Evolutionary conservation across 2,888 invertebrate genomes (phyloP), one percentile per base, ranked within the genome.

Genomic region (Campopleginae sp.): DNA sequence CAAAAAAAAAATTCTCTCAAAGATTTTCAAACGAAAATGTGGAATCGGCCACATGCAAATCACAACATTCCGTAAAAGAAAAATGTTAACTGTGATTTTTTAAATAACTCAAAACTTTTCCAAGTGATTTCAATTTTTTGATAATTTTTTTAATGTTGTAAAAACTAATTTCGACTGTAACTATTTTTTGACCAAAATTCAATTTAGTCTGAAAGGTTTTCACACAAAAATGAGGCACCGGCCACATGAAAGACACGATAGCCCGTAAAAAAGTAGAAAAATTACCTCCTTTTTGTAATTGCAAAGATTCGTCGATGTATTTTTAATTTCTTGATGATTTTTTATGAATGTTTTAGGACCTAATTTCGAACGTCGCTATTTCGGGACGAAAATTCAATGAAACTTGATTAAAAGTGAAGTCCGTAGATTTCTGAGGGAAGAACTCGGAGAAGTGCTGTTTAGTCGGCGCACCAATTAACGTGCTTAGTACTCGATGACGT

Each of bases 361-460:
- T 1, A 7, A 27, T 27, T 27, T 58, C 4, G 27, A 14, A 12
- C 1, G 8, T 12, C 23, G 58, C 58, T 58, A 5, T 14, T 23
- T 12, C 27, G 4, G 14, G 27, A 58, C 27, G 23, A 27, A 14
- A 27, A 27, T 10, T 23, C 14, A 23, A 58, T 27, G 23, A 27
- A 23, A 58, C 12, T 58, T 27, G 19, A 51, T 51, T 51, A 51
- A 51, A 51, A 51, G n/a, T 0, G 23, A 23, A 23, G 6, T 54
- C 19, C 7, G 19, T 23, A 54, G 54, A 66, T 46, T 17, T 63
- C 23, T 31, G 54, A 33, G 42, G 14, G 58, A 33, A 71, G 82
- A 82, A 82, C 71, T 82, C 77, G 71, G 31, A 82, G 72, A 82
- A 65, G 82, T 72, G 82, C 76, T 71, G 4, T 44, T 65, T 71